These are phyloP conservation scores for Alitta virens DNA, from an alignment of 2,888 invertebrate species.

Conservation along the genomic window DNA sequence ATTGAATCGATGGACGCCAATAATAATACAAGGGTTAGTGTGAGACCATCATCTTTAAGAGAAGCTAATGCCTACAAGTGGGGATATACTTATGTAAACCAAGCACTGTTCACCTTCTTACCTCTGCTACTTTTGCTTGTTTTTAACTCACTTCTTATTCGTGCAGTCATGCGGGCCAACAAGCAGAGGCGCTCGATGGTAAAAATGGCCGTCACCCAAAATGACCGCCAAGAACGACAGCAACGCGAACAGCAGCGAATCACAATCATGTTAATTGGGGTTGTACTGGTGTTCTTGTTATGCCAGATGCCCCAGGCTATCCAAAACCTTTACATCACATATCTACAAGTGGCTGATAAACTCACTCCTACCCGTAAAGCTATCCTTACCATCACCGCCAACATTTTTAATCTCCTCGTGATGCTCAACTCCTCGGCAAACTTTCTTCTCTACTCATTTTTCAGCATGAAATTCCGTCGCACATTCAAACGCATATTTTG, in stretches of 20 bases:
- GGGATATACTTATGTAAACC: conserved; percentile 25
- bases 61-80: conserved; percentile 7
- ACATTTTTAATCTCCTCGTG: conserved; percentile 71
- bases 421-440: conserved; percentile 74
- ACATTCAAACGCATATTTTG: conserved; percentile 30
- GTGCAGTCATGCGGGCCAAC: conserved; percentile 58
- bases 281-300: conserved; percentile 72
- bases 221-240: conserved; percentile 23
- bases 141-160: conserved; percentile 72
- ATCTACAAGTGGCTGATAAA: conserved; percentile 24
- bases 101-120: conserved; percentile 64
- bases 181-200: conserved; percentile 37
- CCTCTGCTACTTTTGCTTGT: conserved; percentile 70
- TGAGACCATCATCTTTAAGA: neutral
- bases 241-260: conserved; percentile 61
- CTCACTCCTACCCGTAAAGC: conserved; percentile 19
- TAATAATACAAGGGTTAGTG: neutral
- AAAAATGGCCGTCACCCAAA: conserved; percentile 61
- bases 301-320: conserved; percentile 73
- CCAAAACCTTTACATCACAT: conserved; percentile 59
- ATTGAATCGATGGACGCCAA: neutral
- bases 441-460: conserved; percentile 74
- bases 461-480: conserved; percentile 59
- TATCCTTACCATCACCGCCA: conserved; percentile 61
- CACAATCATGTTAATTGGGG: conserved; percentile 73